Evolutionary conservation across 2,797 vertebrate genomes (phyloP).

Genomic region (Staurois parvus): DNA sequence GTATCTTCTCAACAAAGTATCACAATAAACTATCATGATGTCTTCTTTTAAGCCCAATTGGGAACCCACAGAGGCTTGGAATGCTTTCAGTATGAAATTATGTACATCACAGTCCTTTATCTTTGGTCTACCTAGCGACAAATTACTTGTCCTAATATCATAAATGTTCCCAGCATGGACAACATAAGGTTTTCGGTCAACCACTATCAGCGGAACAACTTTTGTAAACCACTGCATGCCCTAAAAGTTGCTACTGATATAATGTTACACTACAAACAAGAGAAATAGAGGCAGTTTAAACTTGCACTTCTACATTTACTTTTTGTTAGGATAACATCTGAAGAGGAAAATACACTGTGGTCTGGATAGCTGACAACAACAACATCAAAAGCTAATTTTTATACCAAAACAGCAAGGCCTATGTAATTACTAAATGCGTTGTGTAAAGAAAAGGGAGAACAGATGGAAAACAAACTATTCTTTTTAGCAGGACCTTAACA

Average conservation of each 20-base stretch:
- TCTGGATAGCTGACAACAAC: slow-evolving; percentile 56
- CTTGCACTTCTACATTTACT: slow-evolving; percentile 48
- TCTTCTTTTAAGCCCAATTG: slow-evolving; percentile 1
- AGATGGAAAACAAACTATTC: slow-evolving; percentile 37
- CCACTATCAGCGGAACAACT: not conserved
- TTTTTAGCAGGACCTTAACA: slow-evolving; percentile 16
- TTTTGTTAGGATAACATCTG: slow-evolving; percentile 51
- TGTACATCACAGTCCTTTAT: not conserved
- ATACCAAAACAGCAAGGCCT: slow-evolving; percentile 41
- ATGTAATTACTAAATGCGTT: slow-evolving; percentile 47
- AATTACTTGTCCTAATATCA: not conserved
- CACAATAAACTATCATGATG: not conserved
- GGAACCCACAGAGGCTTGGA: not conserved
- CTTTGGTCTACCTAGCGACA: not conserved
- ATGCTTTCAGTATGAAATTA: not conserved
- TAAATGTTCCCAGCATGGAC: not conserved
- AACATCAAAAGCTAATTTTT: slow-evolving; percentile 49
- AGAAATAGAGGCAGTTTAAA: slow-evolving; percentile 37
- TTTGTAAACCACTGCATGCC: slow-evolving; percentile 2
- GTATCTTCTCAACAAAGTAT: not conserved
- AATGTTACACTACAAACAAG: slow-evolving; percentile 55
- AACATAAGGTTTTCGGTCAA: not conserved
- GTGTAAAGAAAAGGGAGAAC: slow-evolving; percentile 47
- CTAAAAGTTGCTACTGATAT: slow-evolving; percentile 45
- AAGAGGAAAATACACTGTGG: slow-evolving; percentile 59